Evolutionary conservation across 2,888 invertebrate species (phyloP).

Genomic region (Synanthedon myopaeformis): DNA sequence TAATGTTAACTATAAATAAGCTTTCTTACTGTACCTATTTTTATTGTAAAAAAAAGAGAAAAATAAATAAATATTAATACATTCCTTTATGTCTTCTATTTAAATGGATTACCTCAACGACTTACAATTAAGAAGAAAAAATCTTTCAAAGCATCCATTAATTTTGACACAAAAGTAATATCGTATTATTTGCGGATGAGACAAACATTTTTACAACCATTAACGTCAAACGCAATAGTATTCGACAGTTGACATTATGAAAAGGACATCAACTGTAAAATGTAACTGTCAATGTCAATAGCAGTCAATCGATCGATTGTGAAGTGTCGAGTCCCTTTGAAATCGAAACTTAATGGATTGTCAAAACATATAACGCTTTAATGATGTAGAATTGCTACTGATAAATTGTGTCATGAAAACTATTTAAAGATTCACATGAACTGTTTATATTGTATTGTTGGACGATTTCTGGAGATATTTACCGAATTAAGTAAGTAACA

Average conservation of each 20-base stretch:
- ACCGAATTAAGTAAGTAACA: too few species aligned
- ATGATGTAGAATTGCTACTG: slow-evolving; percentile 41
- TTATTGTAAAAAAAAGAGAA: too few species aligned
- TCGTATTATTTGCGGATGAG: not conserved
- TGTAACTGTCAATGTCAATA: slow-evolving; percentile 54
- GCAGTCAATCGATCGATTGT: slow-evolving; percentile 28
- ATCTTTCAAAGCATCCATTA: too few species aligned
- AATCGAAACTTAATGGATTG: slow-evolving; percentile 16
- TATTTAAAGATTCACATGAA: slow-evolving; percentile 31
- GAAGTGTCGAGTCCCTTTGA: slow-evolving; percentile 31
- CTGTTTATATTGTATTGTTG: slow-evolving; percentile 1
- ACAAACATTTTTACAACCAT: not conserved
- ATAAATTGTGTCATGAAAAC: slow-evolving; percentile 52
- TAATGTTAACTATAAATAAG: too few species aligned
- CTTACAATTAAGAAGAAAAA: too few species aligned
- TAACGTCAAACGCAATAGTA: slow-evolving; percentile 9
- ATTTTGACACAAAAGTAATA: too few species aligned
- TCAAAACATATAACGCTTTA: slow-evolving; percentile 62
- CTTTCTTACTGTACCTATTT: too few species aligned
- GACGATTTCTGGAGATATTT: too few species aligned
- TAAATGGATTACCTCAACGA: too few species aligned
- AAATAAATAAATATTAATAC: too few species aligned
- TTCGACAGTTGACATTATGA: slow-evolving; percentile 26
- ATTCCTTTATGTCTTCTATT: too few species aligned
- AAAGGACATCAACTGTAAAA: slow-evolving; percentile 54